phyloP scores from a whole-genome alignment of 2,888 invertebrate species.

The Auanema freiburgensis region DNA sequence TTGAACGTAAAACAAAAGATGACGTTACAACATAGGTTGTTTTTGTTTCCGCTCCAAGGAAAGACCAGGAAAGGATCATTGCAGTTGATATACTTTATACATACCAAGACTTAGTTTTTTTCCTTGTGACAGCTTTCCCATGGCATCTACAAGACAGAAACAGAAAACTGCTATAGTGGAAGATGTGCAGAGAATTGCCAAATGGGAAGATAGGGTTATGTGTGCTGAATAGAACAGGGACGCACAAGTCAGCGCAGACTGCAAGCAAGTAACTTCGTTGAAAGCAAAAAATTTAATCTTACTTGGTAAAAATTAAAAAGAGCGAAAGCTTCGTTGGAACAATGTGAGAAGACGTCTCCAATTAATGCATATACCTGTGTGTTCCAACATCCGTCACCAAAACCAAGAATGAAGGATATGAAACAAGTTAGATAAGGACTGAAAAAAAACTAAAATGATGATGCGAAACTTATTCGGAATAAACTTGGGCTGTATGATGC shows the following conservation, averaged over 20 bases:
- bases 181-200: constrained; percentile 15
- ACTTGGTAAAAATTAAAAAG: not conserved
- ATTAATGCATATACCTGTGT: too few species aligned
- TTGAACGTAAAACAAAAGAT: not conserved
- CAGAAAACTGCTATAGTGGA: constrained; percentile 13
- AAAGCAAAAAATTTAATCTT: too few species aligned
- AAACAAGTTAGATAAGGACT: too few species aligned
- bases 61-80: not conserved
- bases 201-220: constrained; percentile 15
- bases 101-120: not conserved
- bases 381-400: too few species aligned
- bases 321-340: too few species aligned
- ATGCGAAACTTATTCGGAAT: too few species aligned
- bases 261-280: too few species aligned
- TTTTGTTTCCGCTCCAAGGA: not conserved
- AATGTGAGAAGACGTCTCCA: too few species aligned
- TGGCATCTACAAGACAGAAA: constrained; percentile 8
- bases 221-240: constrained; percentile 16
- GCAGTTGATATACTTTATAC: not conserved
- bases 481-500: too few species aligned
- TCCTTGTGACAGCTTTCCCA: constrained; percentile 8
- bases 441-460: too few species aligned
- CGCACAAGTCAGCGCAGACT: constrained; percentile 17
- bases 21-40: not conserved
- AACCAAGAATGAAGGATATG: too few species aligned